Conservation (phyloP, 2,113 vertebrate species). For the Xiphias gladius region DNA sequence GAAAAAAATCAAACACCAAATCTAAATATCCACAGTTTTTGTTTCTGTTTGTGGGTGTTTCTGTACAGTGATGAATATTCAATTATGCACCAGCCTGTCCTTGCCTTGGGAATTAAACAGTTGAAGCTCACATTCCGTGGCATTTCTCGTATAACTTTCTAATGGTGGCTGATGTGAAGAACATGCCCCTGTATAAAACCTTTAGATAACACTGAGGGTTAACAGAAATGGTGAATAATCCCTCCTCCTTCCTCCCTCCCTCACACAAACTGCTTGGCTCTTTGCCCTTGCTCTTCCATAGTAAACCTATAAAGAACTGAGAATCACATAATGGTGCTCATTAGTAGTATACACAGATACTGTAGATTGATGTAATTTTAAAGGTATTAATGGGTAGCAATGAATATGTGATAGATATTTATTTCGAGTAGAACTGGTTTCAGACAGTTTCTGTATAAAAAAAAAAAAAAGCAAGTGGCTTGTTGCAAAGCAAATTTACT, state of each 20-base stretch:
- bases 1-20: background rate
- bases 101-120: slow-evolving; percentile 2
- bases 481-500: background rate
- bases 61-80: slow-evolving; percentile 7
- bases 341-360: background rate
- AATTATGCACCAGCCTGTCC: background rate
- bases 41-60: slow-evolving; percentile 8
- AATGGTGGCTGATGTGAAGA: slow-evolving; percentile 24
- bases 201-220: slow-evolving; percentile 21
- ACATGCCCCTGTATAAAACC: background rate
- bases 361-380: background rate
- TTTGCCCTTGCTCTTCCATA: slow-evolving; percentile 12
- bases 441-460: background rate
- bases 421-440: background rate
- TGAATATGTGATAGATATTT: background rate
- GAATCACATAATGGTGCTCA: background rate
- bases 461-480: background rate
- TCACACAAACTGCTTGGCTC: slow-evolving; percentile 13
- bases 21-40: background rate
- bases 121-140: slow-evolving; percentile 20
- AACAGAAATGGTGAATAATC: slow-evolving; percentile 17
- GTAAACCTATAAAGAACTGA: background rate
- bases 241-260: background rate
- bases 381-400: background rate
- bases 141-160: slow-evolving; percentile 8